Conservation (phyloP, 2,888 invertebrate species). For the Choreutis nemorana region DNA sequence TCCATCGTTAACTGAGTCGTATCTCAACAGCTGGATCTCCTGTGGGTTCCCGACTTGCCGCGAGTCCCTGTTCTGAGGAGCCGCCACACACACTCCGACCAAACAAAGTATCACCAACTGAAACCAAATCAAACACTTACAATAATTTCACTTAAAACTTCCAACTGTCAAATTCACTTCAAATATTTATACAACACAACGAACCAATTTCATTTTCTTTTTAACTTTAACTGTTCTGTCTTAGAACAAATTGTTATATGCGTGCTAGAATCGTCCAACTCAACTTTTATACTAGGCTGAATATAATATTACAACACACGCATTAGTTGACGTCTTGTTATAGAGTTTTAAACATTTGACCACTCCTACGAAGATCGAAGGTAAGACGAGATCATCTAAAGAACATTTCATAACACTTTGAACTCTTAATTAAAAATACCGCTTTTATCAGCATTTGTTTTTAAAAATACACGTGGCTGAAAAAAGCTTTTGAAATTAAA, state of each 20-base stretch:
- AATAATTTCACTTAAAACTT: constrained; percentile 12
- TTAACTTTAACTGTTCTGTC: constrained; percentile 23
- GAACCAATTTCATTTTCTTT: constrained; percentile 37
- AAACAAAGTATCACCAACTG: constrained; percentile 50
- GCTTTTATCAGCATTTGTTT: too few relatives aligned
- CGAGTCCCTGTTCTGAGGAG: constrained; percentile 22
- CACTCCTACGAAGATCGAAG: constrained; percentile 34
- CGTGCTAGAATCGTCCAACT: constrained; percentile 27
- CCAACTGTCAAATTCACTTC: constrained; percentile 10
- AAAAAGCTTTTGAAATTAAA: too few relatives aligned
- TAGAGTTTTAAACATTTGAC: constrained; percentile 40
- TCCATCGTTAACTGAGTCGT: constrained; percentile 42
- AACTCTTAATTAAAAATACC: constrained; percentile 28
- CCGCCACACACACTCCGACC: constrained; percentile 34
- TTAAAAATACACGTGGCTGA: too few relatives aligned
- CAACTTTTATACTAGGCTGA: constrained; percentile 45
- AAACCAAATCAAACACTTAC: constrained; percentile 19
- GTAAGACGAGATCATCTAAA: constrained; percentile 32
- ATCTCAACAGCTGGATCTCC: constrained; percentile 33
- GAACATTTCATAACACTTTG: constrained; percentile 31
- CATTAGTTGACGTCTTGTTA: constrained; percentile 38
- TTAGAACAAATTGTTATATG: constrained; percentile 33
- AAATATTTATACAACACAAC: constrained; percentile 16
- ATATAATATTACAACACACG: constrained; percentile 42
- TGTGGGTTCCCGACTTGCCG: constrained; percentile 14